These are phyloP conservation scores for Drosophila melanocephala DNA, from an alignment of 2,888 invertebrate genomes.

Conservation along the genomic window DNA sequence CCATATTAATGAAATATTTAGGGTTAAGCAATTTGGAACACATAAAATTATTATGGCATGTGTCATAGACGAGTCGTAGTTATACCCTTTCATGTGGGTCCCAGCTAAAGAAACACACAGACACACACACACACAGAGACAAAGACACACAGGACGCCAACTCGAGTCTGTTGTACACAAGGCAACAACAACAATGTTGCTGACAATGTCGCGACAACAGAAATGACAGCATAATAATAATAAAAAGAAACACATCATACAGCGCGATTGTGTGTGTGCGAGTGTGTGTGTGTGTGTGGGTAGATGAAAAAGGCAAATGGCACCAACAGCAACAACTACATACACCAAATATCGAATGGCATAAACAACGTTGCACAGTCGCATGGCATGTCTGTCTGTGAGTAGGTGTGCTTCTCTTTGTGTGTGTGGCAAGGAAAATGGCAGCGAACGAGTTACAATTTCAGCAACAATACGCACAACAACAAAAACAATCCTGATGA, in stretches of 20 bases:
- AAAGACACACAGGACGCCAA: not conserved
- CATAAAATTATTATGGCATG: conserved; percentile 60
- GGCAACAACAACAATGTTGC: conserved; percentile 57
- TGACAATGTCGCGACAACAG: conserved; percentile 79
- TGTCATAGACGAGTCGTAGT: conserved; percentile 48
- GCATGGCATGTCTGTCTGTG: conserved; percentile 7
- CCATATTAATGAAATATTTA: conserved; percentile 56
- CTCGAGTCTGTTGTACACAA: conserved; percentile 21
- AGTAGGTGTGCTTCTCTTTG: conserved; percentile 3
- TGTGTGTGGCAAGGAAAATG: conserved; percentile 10
- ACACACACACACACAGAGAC: not conserved
- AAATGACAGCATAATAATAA: conserved; percentile 81
- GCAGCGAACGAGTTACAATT: conserved; percentile 53
- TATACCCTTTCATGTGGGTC: conserved; percentile 42
- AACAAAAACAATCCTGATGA: conserved; percentile 14
- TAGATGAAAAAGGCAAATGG: conserved; percentile 13
- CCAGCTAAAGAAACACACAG: not conserved
- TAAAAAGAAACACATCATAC: conserved; percentile 47
- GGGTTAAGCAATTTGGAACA: conserved; percentile 52
- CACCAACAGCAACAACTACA: conserved; percentile 40
- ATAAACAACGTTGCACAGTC: conserved; percentile 67
- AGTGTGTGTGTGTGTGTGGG: not conserved
- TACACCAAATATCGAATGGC: conserved; percentile 65
- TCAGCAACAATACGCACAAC: conserved; percentile 28
- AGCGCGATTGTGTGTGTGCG: not conserved